phyloP scores from a whole-genome alignment of 1,140 invertebrate genomes.

The Mactra quadrangularis region DNA sequence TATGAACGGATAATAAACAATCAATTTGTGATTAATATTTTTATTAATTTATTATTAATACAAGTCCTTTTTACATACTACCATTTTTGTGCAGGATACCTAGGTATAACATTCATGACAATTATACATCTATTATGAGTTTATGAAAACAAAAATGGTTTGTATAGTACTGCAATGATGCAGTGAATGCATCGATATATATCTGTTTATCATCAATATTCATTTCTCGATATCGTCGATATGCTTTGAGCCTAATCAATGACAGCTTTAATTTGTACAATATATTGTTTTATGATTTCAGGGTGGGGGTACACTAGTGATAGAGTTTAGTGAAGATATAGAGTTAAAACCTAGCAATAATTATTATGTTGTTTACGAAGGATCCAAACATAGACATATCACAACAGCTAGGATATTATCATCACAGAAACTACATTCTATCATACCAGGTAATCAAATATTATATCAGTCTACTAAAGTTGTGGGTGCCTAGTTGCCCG shows the following conservation, averaged over 20 bases:
- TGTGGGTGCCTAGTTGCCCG: background rate
- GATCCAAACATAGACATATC: conserved; percentile 8
- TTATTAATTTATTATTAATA: too few relatives aligned
- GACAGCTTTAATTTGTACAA: background rate
- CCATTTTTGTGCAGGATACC: too few relatives aligned
- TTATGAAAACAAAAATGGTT: background rate
- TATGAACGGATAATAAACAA: too few relatives aligned
- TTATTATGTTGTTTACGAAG: conserved; percentile 16
- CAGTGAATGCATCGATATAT: too few relatives aligned
- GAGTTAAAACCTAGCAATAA: background rate
- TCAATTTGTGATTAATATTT: too few relatives aligned
- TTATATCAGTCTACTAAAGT: background rate
- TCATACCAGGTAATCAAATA: conserved; percentile 24
- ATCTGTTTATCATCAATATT: too few relatives aligned
- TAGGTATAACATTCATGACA: too few relatives aligned
- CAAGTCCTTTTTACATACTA: too few relatives aligned
- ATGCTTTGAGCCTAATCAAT: too few relatives aligned
- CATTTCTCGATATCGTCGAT: too few relatives aligned
- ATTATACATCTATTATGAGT: too few relatives aligned
- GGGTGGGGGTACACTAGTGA: conserved; percentile 6
- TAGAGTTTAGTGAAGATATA: background rate
- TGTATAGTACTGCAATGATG: background rate
- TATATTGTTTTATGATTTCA: background rate
- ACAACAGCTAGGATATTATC: background rate
- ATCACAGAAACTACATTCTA: conserved; percentile 2